A percentile compares a stretch with the other conserved stretches of the same genome.
These are phyloP conservation scores for Falco concolor DNA, from an alignment of 2,797 vertebrate genomes.

Conservation along the genomic window DNA sequence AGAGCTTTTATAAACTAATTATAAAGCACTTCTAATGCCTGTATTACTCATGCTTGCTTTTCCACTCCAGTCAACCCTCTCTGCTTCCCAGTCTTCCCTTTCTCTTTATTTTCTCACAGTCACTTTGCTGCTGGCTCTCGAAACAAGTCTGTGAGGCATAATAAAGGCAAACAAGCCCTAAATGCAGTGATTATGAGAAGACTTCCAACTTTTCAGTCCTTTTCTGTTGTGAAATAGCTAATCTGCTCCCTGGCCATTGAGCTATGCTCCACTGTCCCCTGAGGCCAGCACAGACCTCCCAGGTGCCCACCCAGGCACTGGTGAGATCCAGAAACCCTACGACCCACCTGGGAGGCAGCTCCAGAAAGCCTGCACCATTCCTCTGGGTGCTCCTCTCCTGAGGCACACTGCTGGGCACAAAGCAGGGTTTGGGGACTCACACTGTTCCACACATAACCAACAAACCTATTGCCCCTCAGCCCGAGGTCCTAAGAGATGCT, in stretches of 20 bases:
- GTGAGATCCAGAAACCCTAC: not conserved
- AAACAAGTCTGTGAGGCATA: not conserved
- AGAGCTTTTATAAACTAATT: slow-evolving; percentile 61
- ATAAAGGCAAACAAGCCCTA: slow-evolving; percentile 7
- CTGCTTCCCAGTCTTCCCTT: slow-evolving; percentile 10
- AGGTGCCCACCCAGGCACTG: not conserved
- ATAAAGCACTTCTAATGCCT: slow-evolving; percentile 50
- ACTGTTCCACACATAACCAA: not conserved
- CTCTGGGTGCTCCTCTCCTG: not conserved
- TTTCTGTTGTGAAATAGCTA: not conserved
- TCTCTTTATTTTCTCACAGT: not conserved
- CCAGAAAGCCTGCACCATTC: not conserved
- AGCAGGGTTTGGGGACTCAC: not conserved
- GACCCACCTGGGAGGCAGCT: not conserved
- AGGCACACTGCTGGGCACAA: not conserved
- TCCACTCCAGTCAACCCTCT: not conserved
- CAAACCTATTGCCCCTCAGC: not conserved
- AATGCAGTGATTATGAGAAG: not conserved
- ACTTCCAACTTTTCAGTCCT: not conserved
- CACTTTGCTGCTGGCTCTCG: not conserved
- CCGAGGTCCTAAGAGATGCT: not conserved
- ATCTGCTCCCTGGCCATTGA: not conserved
- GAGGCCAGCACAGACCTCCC: not conserved
- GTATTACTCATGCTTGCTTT: slow-evolving; percentile 30
- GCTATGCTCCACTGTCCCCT: not conserved